Conservation (phyloP, 1,140 invertebrate genomes). For the Microplitis mediator region DNA sequence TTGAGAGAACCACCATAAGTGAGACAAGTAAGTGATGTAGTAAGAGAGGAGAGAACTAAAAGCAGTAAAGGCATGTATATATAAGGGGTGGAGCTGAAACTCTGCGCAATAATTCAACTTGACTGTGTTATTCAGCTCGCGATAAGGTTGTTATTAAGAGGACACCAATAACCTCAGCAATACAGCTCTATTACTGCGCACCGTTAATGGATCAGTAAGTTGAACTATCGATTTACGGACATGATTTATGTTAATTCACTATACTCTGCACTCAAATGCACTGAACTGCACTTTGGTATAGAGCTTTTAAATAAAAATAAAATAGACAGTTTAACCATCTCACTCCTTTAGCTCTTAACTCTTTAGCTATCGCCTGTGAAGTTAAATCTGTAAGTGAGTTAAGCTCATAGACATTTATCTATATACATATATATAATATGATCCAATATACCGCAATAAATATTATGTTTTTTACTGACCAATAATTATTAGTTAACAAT, state of each 20-base stretch:
- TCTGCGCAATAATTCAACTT: conserved; percentile 45
- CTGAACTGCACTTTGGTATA: too few species aligned
- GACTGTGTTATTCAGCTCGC: conserved; percentile 45
- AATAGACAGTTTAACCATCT: too few species aligned
- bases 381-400: too few species aligned
- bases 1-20: neutral
- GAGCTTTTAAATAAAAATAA: too few species aligned
- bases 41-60: neutral
- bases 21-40: too few species aligned
- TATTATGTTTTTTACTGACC: too few species aligned
- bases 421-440: too few species aligned
- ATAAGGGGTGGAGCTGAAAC: conserved; percentile 29
- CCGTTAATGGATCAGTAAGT: conserved; percentile 42
- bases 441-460: too few species aligned
- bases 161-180: conserved; percentile 53
- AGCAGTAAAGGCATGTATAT: neutral
- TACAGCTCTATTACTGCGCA: conserved; percentile 49
- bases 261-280: neutral
- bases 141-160: conserved; percentile 51
- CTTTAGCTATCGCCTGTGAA: too few species aligned
- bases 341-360: too few species aligned
- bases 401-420: too few species aligned
- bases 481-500: too few species aligned
- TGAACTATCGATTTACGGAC: conserved; percentile 46
- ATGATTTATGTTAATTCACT: conserved; percentile 47